phyloP scores from a whole-genome alignment of 2,797 vertebrate species.

The Geotrypetes seraphini region DNA sequence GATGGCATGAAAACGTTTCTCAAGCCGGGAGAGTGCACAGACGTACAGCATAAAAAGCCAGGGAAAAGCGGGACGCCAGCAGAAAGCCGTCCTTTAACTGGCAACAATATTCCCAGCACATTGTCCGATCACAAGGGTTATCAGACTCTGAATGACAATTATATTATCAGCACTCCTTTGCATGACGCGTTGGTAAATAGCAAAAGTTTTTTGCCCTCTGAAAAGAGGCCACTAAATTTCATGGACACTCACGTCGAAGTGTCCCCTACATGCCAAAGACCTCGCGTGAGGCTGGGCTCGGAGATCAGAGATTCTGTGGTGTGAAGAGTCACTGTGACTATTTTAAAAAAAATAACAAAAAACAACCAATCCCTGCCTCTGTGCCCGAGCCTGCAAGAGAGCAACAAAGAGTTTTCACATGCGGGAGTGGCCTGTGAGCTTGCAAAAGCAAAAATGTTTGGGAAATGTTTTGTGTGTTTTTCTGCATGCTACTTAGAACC shows the following conservation, averaged over 20 bases:
- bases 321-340: constrained; percentile 49
- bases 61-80: constrained; percentile 56
- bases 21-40: constrained; percentile 68
- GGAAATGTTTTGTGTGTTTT: constrained; percentile 1
- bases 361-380: too few species aligned
- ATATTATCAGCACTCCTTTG: constrained; percentile 66
- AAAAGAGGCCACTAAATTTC: constrained; percentile 74
- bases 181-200: constrained; percentile 64
- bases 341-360: too few species aligned
- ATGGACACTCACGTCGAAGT: constrained; percentile 83
- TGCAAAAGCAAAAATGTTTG: not conserved
- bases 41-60: constrained; percentile 68
- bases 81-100: constrained; percentile 81
- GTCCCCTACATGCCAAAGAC: constrained; percentile 71
- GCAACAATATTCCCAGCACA: constrained; percentile 50
- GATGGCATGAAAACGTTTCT: constrained; percentile 81
- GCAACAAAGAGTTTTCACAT: not conserved
- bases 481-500: constrained; percentile 10
- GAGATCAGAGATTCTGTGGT: constrained; percentile 95
- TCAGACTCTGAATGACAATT: constrained; percentile 85
- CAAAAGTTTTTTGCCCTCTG: constrained; percentile 70
- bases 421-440: too few species aligned
- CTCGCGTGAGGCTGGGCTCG: constrained; percentile 87
- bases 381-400: not conserved
- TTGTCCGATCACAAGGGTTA: constrained; percentile 84